Base-by-base conservation (phyloP, 64 coral and sea anemone genomes). In the Pocillopora damicornis region DNA sequence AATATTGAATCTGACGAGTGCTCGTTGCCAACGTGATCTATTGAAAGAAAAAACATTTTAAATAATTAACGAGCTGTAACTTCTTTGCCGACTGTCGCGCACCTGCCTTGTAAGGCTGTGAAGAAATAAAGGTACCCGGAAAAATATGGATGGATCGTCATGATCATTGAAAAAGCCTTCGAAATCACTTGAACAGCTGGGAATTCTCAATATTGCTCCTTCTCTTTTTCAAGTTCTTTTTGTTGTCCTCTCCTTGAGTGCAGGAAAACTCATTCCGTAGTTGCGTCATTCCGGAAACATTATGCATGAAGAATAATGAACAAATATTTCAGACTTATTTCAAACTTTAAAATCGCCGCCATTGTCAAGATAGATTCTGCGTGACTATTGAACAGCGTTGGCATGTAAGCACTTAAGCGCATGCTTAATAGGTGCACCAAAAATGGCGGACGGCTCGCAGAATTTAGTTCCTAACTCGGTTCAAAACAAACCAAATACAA, bases 391-490 rank as follows among this genome's bases (percentile, higher is more conserved):
- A 18, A 56, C 74, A 91, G 93, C 86, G 88, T 69, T 5, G 30
- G 30, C 30, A 30, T 30, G 30, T 30, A 30, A 57, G 42, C 3
- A 42, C 5, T 15, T 9, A 0, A 36, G 87, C 76, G 87, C 80
- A 89, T 75, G 94, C 87, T 87, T 71, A 80, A 36, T 76, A 5
- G 37, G 25, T 15, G 10, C n/a, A 82, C 74, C 22, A 61, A 96
- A 96, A 35, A 96, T 96, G 94, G 94, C 94, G 91, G 94, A 80
- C 37, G 72, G 23, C 30, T 17, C 59, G 83, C 60, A 86, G 77
- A 35, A 63, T 64, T 5, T 60, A 61, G 59, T 15, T 37, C 25
- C 78, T 14, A 82, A 35, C 30, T 64, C 80, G 13, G 37, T 58
- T 73, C 81, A 85, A 72, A 85, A 42, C 62, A 85, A 85, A 85